These are phyloP conservation scores for Gobius niger DNA, from an alignment of 2,113 vertebrate species.

Conservation along the genomic window DNA sequence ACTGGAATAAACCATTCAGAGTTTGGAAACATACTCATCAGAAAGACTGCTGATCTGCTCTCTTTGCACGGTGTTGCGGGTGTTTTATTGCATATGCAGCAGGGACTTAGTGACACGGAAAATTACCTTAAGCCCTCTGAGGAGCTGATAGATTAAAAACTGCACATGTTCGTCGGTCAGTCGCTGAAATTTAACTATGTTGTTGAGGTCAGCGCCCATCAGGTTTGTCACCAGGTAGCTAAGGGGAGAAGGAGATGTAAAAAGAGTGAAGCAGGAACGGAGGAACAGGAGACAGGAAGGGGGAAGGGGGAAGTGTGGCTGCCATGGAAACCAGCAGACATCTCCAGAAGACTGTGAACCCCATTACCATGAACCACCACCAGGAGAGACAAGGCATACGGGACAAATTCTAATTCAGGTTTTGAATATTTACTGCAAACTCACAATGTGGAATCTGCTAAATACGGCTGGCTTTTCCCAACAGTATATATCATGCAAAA, in stretches of 20 bases:
- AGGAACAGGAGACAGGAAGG: not conserved
- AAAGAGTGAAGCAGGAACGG: not conserved
- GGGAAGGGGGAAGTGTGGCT: constrained; percentile 17
- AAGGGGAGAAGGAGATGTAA: not conserved
- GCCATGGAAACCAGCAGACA: constrained; percentile 50
- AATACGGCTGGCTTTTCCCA: too few species aligned
- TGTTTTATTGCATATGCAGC: not conserved
- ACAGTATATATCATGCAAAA: not conserved
- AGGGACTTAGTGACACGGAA: not conserved
- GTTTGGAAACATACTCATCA: too few species aligned
- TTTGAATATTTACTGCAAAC: not conserved
- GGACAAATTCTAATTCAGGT: not conserved
- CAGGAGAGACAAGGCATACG: not conserved
- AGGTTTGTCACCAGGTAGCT: constrained; percentile 96
- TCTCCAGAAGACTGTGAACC: constrained; percentile 22
- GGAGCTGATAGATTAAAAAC: constrained; percentile 96
- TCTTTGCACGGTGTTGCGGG: not conserved
- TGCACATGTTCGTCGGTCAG: constrained; percentile 96
- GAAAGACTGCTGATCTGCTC: not conserved
- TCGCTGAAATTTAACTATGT: constrained; percentile 96
- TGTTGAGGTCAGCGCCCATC: constrained; percentile 97
- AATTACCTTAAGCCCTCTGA: constrained; percentile 92
- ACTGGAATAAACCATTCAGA: too few species aligned
- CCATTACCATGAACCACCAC: not conserved
- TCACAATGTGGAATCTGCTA: too few species aligned